Evolutionary conservation across 2,888 invertebrate genomes (phyloP).

Genomic region (Miltochrista miniata): DNA sequence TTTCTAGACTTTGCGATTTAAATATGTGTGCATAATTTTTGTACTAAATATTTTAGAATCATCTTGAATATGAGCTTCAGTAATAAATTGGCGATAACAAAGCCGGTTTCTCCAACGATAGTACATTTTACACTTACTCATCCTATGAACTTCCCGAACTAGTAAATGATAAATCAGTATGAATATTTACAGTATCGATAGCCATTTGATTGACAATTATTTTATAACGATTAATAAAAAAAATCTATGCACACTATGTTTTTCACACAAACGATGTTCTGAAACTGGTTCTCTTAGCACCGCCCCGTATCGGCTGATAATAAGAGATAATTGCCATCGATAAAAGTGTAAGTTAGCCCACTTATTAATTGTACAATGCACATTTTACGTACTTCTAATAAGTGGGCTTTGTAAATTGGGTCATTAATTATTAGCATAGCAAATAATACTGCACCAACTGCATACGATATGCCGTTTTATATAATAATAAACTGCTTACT

Average conservation of each 20-base stretch:
- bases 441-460: conserved; percentile 7
- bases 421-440: conserved; percentile 1
- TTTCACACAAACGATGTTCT: background rate
- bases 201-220: background rate
- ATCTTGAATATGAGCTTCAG: conserved; percentile 13
- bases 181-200: background rate
- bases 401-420: conserved; percentile 2
- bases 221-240: background rate
- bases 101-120: background rate
- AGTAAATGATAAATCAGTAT: background rate
- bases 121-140: conserved; percentile 3
- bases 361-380: conserved; percentile 6
- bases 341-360: conserved; percentile 21
- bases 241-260: no score
- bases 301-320: conserved; percentile 26
- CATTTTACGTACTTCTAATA: conserved; percentile 3
- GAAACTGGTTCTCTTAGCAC: conserved; percentile 8
- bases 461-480: conserved; percentile 15
- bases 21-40: conserved; percentile 9
- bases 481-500: conserved; percentile 16
- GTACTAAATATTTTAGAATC: no score
- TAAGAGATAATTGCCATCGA: conserved; percentile 21
- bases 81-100: conserved; percentile 13
- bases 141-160: background rate
- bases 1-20: conserved; percentile 22